These are phyloP conservation scores for Heliconius nattereri DNA, from an alignment of 1,140 invertebrate genomes.

Conservation along the genomic window DNA sequence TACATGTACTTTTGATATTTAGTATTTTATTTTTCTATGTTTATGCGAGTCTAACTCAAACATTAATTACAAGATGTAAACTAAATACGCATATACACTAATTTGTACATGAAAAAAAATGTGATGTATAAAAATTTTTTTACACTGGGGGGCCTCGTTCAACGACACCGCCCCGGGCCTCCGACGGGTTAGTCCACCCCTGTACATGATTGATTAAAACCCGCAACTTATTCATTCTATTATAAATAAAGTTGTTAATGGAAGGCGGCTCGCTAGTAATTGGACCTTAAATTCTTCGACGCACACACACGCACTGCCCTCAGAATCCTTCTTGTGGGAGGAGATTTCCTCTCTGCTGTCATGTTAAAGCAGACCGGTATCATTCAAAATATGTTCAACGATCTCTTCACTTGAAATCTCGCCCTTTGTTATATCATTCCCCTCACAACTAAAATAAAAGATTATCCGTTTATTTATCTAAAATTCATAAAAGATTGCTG, in stretches of 20 bases:
- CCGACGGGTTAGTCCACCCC: too few relatives aligned
- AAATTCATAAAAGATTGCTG: constrained; percentile 20
- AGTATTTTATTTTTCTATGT: too few relatives aligned
- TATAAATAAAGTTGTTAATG: constrained; percentile 78
- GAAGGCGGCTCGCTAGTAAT: constrained; percentile 66
- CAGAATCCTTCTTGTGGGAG: constrained; percentile 41
- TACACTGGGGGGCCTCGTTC: too few relatives aligned
- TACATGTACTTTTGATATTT: too few relatives aligned
- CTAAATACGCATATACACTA: too few relatives aligned
- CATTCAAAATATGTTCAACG: constrained; percentile 45
- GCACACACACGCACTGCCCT: constrained; percentile 52
- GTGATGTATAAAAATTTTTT: too few relatives aligned
- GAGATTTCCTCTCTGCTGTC: constrained; percentile 36
- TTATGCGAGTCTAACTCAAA: too few relatives aligned
- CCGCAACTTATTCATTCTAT: constrained; percentile 74
- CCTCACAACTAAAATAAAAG: constrained; percentile 8
- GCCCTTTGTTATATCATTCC: constrained; percentile 13
- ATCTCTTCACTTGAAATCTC: constrained; percentile 34
- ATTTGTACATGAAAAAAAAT: too few relatives aligned
- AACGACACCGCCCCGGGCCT: too few relatives aligned
- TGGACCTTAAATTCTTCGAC: constrained; percentile 67
- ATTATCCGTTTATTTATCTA: constrained; percentile 16
- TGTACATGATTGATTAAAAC: constrained; percentile 78
- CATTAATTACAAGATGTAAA: too few relatives aligned
- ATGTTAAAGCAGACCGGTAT: constrained; percentile 50